phyloP scores from a whole-genome alignment of 2,113 vertebrate genomes.

The Sander vitreus region DNA sequence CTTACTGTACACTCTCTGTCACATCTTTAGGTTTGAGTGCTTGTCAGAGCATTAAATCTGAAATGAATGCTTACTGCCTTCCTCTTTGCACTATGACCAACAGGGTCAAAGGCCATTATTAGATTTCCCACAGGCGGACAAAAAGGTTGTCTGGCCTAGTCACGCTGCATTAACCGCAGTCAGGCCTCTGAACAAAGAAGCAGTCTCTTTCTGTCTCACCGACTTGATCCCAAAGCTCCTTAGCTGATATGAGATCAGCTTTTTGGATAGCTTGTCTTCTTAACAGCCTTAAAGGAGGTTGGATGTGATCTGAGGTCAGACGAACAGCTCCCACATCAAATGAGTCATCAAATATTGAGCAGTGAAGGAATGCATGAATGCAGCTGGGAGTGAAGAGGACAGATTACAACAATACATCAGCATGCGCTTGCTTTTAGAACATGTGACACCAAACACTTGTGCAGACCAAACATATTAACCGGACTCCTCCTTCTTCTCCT shows the following conservation, averaged over 20 bases:
- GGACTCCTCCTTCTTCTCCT: slow-evolving; percentile 28
- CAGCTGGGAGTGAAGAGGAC: slow-evolving; percentile 44
- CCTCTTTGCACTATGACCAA: slow-evolving; percentile 38
- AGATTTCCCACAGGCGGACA: slow-evolving; percentile 54
- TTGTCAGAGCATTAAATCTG: slow-evolving; percentile 48
- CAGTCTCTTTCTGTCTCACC: slow-evolving; percentile 60
- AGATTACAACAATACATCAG: slow-evolving; percentile 47
- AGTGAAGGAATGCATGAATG: slow-evolving; percentile 59
- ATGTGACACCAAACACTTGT: slow-evolving; percentile 42
- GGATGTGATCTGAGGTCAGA: slow-evolving; percentile 64
- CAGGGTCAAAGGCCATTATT: slow-evolving; percentile 63
- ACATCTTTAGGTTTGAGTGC: slow-evolving; percentile 39
- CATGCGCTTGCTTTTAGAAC: slow-evolving; percentile 25
- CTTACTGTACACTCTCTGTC: slow-evolving; percentile 44
- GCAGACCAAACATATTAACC: slow-evolving; percentile 24
- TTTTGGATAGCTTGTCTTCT: slow-evolving; percentile 58
- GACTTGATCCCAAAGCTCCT: slow-evolving; percentile 66
- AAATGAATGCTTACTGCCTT: slow-evolving; percentile 45
- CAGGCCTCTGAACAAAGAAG: slow-evolving; percentile 63
- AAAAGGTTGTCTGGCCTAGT: slow-evolving; percentile 62
- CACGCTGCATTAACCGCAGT: slow-evolving; percentile 61
- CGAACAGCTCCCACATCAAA: slow-evolving; percentile 57
- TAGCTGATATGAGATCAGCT: slow-evolving; percentile 73
- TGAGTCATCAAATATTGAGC: slow-evolving; percentile 73
- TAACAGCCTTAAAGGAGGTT: slow-evolving; percentile 54